Evolutionary conservation across 2,888 invertebrate species (phyloP), one percentile per base, ranked within the genome.

Genomic region (Cerceris rybyensis): DNA sequence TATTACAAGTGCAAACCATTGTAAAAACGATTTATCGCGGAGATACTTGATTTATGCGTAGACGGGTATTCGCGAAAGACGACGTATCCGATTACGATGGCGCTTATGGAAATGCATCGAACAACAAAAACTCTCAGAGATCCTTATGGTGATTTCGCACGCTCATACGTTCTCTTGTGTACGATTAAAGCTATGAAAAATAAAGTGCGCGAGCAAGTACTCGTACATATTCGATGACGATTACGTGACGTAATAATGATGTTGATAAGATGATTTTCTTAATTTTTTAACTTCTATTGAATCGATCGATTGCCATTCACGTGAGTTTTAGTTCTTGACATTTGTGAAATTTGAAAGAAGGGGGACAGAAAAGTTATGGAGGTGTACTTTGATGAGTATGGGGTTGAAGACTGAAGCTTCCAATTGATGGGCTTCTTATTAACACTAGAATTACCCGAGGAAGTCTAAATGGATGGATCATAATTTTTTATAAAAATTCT

Each of bases 41-140:
- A 65, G 61, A 43, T 41, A 63, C 41, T 50, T 70, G 82, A 80
- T 80, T 73, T 70, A 73, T 61, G 70, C 42, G 43, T 72, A 11
- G 59, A 60, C 9, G 16, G 70, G 69, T 60, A 41, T 57, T 82
- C 66, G 57, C 79, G 70, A 73, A 69, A 70, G 78, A 73, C 72
- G 59, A 17, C 57, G 66, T 82, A 81, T 81, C 82, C 73, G 82
- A 75, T 82, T 78, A 82, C 82, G 66, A 66, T 64, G 74, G 78
- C 67, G 73, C 70, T 82, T 82, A 82, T 82, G 75, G 75, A 79
- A 79, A 82, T 82, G 57, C 70, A 28, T 58, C 66, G 70, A 76
- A 65, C 66, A 64, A 75, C 60, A 70, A 75, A 66, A 69, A 68
- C 60, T 63, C 43, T 42, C 41, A 42, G 7, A 59, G 43, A 71